phyloP scores from a whole-genome alignment of 2,113 vertebrate species.

The Amblyornis subalaris region DNA sequence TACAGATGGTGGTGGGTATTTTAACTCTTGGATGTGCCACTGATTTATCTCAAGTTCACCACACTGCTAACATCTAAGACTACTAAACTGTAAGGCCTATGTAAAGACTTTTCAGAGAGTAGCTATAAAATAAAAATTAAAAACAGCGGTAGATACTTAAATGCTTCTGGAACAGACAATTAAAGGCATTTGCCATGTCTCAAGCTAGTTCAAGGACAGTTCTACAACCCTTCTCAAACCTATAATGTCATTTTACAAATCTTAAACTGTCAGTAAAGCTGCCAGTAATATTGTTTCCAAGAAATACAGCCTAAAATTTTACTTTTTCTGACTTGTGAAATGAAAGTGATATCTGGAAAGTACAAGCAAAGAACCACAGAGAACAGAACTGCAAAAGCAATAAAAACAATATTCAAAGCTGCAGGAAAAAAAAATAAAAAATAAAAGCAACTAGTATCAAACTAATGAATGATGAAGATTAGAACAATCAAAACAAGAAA shows the following conservation, averaged over 20 bases:
- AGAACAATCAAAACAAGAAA: background rate
- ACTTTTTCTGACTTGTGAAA: background rate
- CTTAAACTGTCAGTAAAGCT: background rate
- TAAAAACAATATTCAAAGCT: background rate
- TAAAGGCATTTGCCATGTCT: background rate
- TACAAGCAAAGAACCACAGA: background rate
- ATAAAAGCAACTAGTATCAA: background rate
- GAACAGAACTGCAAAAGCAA: background rate
- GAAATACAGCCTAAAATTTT: background rate
- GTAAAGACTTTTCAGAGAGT: background rate
- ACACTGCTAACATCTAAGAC: background rate
- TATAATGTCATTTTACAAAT: background rate
- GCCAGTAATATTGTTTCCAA: background rate
- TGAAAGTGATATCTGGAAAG: background rate
- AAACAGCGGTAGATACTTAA: background rate
- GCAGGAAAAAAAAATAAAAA: background rate
- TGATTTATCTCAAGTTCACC: background rate
- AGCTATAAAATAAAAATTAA: background rate
- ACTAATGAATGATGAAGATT: background rate
- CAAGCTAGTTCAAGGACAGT: background rate
- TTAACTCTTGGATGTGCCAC: background rate
- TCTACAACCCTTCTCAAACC: background rate
- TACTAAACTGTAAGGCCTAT: background rate
- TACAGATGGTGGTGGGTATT: background rate
- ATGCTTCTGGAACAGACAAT: background rate